phyloP scores from a whole-genome alignment of 2,113 vertebrate species.

The Monarcha castaneiventris region DNA sequence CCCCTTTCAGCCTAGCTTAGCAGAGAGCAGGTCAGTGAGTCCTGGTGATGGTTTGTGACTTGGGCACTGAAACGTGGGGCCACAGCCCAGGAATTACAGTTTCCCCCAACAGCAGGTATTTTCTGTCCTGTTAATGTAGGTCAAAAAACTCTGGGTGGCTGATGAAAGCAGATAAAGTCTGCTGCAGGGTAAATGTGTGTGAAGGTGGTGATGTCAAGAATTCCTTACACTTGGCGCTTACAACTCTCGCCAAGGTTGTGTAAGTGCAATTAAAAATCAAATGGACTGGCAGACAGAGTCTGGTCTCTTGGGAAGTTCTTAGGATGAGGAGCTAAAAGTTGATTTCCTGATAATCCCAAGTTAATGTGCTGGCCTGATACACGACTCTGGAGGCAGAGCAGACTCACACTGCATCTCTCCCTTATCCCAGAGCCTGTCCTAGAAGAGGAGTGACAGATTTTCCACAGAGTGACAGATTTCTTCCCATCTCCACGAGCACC shows the following conservation, averaged over 20 bases:
- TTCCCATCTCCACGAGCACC: neutral
- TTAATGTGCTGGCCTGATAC: neutral
- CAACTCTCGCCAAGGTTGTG: neutral
- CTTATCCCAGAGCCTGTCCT: neutral
- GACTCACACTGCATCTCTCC: neutral
- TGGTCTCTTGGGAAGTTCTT: neutral
- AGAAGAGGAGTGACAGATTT: neutral
- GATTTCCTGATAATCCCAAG: neutral
- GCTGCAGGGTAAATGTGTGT: neutral
- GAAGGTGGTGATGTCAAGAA: neutral
- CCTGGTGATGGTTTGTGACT: neutral
- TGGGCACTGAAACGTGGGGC: neutral
- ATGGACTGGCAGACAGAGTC: neutral
- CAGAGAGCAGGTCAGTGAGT: neutral
- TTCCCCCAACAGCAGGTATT: neutral
- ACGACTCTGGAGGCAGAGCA: neutral
- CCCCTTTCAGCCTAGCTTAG: neutral
- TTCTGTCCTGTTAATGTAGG: neutral
- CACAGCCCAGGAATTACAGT: neutral
- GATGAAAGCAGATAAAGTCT: neutral
- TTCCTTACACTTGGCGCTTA: neutral
- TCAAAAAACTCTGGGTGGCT: neutral
- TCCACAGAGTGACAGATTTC: neutral
- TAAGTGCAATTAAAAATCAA: conserved; percentile 31
- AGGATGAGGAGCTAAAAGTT: neutral